Evolutionary conservation across 2,888 invertebrate species (phyloP).

Genomic region (Atethmia centrago): DNA sequence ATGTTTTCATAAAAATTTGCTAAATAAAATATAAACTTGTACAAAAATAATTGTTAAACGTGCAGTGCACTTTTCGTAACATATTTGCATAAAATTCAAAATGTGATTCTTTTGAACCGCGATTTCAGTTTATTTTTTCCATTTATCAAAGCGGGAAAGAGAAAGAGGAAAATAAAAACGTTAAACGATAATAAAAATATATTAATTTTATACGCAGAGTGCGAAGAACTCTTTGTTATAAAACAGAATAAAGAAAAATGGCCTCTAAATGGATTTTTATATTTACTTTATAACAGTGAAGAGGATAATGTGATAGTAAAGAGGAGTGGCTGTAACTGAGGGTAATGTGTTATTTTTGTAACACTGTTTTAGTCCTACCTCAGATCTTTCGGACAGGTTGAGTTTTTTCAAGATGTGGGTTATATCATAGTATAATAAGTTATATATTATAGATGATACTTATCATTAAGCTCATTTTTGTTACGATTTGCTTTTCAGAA

Average conservation of each 20-base stretch:
- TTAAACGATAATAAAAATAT: neutral
- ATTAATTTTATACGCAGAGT: constrained; percentile 12
- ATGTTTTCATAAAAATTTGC: too few species aligned
- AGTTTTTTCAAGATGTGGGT: neutral
- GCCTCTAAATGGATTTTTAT: constrained; percentile 35
- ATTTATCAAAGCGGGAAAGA: constrained; percentile 1
- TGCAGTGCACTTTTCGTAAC: too few species aligned
- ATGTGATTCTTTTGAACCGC: neutral
- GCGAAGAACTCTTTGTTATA: neutral
- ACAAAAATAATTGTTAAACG: too few species aligned
- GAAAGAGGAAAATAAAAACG: neutral
- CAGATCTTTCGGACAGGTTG: neutral
- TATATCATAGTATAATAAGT: too few species aligned
- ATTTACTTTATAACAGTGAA: constrained; percentile 17
- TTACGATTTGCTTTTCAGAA: too few species aligned
- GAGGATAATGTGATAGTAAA: constrained; percentile 47
- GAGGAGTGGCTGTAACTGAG: constrained; percentile 39
- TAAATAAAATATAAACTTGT: too few species aligned
- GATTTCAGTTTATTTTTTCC: neutral
- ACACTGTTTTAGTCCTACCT: neutral
- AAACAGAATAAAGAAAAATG: constrained; percentile 25
- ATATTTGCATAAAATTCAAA: too few species aligned
- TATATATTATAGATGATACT: too few species aligned
- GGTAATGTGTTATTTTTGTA: constrained; percentile 17
- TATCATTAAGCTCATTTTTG: too few species aligned